Base-by-base conservation (phyloP, 2,113 vertebrate genomes). In the Pseudonaja textilis region DNA sequence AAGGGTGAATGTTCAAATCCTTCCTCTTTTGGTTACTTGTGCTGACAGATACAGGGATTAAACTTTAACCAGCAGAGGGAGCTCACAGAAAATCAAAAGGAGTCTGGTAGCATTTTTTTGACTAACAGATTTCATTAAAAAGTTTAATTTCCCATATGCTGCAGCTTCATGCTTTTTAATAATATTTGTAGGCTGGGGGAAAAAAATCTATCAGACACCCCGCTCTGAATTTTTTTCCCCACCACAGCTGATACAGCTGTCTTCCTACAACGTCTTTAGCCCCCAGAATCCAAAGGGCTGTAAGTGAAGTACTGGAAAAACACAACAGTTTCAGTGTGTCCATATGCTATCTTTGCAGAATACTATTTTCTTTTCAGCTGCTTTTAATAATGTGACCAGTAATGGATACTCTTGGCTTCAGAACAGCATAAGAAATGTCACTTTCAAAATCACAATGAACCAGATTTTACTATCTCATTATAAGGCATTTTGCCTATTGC, bases 51-150 rank as follows among this genome's bases (percentile, higher is more conserved):
- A 34, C 25, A 52, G 20, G 2, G 25, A 45, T 23, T 20, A 88
- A 64, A 5, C n/a, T 91, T 89, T 85, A 69, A 14, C 87, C 93
- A 86, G 91, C 18, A 85, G 93, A 89, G 91, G 93, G 91, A 55
- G 89, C 54, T 8, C 45, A 85, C n/a, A 11, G 18, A 39, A 81
- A 81, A 81, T 81, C 74, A 81, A 42, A 81, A 81, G 34, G 1
- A 81, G 18, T 81, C 34, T 39, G n/a, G n/a, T 20, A 74, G 74
- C 74, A 39, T 0, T 7, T 81, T 81, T 81, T 9, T 69, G 64
- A 64, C 69, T 18, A 39, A 74, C 14, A 34, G 2, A 9, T 81
- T 39, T 20, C 22, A 81, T 42, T 81, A 42, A 81, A 81, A 42
- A 81, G 74, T 81, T 22, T 81, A 22, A 81, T 39, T 81, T 81